Conservation (phyloP, 2,888 invertebrate species). For the Spisula subtruncata region DNA sequence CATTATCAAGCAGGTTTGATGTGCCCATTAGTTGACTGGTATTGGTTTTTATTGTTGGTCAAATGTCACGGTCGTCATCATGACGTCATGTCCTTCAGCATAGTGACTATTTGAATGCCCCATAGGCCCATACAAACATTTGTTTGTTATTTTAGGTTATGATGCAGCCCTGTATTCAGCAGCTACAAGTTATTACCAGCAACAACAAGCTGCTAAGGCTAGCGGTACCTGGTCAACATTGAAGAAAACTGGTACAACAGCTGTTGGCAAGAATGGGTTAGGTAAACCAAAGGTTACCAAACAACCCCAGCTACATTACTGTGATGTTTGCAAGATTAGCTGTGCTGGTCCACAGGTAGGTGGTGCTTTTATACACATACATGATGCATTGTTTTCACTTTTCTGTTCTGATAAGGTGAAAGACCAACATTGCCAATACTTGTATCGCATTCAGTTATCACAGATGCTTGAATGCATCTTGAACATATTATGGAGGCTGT, state of each 20-base stretch:
- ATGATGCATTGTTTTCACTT: too few relatives aligned
- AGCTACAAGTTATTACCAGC: conserved; percentile 97
- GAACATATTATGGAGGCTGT: too few relatives aligned
- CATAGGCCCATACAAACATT: neutral
- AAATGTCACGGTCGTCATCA: too few relatives aligned
- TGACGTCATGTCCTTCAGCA: too few relatives aligned
- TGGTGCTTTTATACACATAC: neutral
- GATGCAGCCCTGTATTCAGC: conserved; percentile 98
- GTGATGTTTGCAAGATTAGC: conserved; percentile 99
- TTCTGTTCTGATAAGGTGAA: too few relatives aligned
- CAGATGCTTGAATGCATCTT: too few relatives aligned
- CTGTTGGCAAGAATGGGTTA: conserved; percentile 72
- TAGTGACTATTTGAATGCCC: too few relatives aligned
- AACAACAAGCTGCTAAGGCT: conserved; percentile 90
- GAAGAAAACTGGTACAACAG: conserved; percentile 78
- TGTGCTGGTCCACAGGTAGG: conserved; percentile 96
- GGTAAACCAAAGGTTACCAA: conserved; percentile 83
- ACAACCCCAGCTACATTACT: conserved; percentile 93
- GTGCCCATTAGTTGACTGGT: too few relatives aligned
- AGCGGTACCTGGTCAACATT: conserved; percentile 90
- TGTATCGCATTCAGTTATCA: too few relatives aligned
- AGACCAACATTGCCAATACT: too few relatives aligned
- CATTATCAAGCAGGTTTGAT: too few relatives aligned
- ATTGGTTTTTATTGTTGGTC: too few relatives aligned
- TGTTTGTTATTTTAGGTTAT: conserved; percentile 90